Evolutionary conservation across 2,888 invertebrate species (phyloP).

Genomic region (Cantharis rufa): DNA sequence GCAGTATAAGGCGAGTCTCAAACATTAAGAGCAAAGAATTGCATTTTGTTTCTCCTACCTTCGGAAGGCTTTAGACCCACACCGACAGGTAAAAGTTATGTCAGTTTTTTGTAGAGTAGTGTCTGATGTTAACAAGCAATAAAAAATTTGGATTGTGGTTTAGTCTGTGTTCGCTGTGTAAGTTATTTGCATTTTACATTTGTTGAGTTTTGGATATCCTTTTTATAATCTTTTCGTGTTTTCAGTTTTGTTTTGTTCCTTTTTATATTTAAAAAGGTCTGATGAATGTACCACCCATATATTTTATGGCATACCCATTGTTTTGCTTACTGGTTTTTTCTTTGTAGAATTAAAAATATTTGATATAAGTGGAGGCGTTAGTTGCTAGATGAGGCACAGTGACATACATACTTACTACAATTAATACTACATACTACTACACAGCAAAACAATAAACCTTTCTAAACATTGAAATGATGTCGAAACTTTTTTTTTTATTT

Average conservation of each 20-base stretch:
- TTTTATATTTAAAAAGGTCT: constrained; percentile 15
- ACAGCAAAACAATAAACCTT: not conserved
- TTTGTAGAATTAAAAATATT: not conserved
- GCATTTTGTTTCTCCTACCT: constrained; percentile 48
- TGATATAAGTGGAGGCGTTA: not conserved
- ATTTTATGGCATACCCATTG: not conserved
- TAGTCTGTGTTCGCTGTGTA: constrained; percentile 44
- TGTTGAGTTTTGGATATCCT: constrained; percentile 45
- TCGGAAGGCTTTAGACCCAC: constrained; percentile 45
- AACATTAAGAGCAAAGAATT: constrained; percentile 47
- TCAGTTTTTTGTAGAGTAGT: constrained; percentile 49
- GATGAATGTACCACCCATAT: not conserved
- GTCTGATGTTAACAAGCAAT: constrained; percentile 54
- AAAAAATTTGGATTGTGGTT: constrained; percentile 49
- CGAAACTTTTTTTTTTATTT: not conserved
- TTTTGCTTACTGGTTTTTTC: not conserved
- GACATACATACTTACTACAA: not conserved
- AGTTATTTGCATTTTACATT: constrained; percentile 53
- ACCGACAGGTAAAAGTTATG: constrained; percentile 50
- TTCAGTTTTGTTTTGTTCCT: constrained; percentile 18
- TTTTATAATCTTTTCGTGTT: constrained; percentile 36
- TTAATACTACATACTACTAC: not conserved
- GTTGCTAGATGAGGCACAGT: not conserved
- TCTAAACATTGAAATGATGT: not conserved
- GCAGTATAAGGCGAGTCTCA: constrained; percentile 49